A percentile compares a stretch with the other conserved stretches of the same genome.
Conservation (phyloP, 2,113 vertebrate genomes). For the Tachycineta bicolor region DNA sequence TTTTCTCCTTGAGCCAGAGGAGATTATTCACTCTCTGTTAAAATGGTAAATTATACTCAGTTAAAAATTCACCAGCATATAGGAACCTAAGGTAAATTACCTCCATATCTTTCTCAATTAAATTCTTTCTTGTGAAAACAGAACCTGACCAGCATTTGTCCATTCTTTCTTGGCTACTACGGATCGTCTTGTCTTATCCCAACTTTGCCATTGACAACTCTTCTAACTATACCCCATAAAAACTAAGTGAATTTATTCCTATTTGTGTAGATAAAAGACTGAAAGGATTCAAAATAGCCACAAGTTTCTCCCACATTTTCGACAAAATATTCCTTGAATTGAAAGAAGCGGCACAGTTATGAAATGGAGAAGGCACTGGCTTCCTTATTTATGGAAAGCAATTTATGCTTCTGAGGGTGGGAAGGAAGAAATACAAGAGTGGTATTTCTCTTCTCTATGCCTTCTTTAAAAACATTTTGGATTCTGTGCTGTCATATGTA, state of each 20-base stretch:
- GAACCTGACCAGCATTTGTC: background rate
- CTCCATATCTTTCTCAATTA: background rate
- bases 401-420: background rate
- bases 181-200: background rate
- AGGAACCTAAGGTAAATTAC: background rate
- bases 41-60: background rate
- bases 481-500: background rate
- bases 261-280: background rate
- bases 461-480: background rate
- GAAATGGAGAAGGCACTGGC: background rate
- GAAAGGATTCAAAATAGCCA: background rate
- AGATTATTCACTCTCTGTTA: background rate
- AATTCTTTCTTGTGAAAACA: background rate
- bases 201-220: background rate
- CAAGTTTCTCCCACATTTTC: background rate
- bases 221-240: background rate
- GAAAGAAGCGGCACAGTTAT: background rate
- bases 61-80: background rate
- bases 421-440: background rate
- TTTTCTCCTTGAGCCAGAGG: background rate
- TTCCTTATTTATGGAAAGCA: background rate
- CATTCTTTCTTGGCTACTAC: background rate
- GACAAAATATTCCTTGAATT: background rate
- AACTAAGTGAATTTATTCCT: background rate
- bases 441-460: background rate